Conservation (phyloP, 1,140 invertebrate genomes). For the Bombus superbus region DNA sequence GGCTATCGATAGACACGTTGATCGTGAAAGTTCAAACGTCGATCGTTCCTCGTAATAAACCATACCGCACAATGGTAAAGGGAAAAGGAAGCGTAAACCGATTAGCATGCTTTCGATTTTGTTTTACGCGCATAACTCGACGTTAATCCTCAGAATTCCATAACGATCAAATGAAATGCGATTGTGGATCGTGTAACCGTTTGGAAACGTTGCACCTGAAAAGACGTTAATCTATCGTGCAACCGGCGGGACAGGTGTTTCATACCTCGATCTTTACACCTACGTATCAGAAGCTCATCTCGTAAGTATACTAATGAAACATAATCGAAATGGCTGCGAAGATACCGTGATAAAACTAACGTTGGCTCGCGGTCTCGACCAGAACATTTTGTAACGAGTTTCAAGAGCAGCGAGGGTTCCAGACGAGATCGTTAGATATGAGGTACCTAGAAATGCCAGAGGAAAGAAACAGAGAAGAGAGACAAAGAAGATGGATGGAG, state of each 20-base stretch:
- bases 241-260: not conserved
- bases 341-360: slow-evolving; percentile 46
- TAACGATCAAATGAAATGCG: not conserved
- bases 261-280: not conserved
- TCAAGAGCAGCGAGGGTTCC: slow-evolving; percentile 49
- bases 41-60: not conserved
- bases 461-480: slow-evolving; percentile 32
- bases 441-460: slow-evolving; percentile 57
- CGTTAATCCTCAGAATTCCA: not conserved
- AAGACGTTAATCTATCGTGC: not conserved
- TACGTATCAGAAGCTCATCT: slow-evolving; percentile 17
- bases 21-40: not conserved
- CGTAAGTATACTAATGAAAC: slow-evolving; percentile 15
- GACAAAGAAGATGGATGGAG: too few relatives aligned
- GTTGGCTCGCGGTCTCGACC: slow-evolving; percentile 32
- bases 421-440: slow-evolving; percentile 66
- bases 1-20: not conserved
- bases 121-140: not conserved
- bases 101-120: not conserved
- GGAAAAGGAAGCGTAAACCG: not conserved
- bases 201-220: not conserved
- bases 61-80: not conserved
- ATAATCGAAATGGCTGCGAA: slow-evolving; percentile 35
- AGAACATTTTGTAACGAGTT: slow-evolving; percentile 47
- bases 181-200: not conserved